These are phyloP conservation scores for Carduelis carduelis DNA, from an alignment of 2,797 vertebrate species.

Conservation along the genomic window DNA sequence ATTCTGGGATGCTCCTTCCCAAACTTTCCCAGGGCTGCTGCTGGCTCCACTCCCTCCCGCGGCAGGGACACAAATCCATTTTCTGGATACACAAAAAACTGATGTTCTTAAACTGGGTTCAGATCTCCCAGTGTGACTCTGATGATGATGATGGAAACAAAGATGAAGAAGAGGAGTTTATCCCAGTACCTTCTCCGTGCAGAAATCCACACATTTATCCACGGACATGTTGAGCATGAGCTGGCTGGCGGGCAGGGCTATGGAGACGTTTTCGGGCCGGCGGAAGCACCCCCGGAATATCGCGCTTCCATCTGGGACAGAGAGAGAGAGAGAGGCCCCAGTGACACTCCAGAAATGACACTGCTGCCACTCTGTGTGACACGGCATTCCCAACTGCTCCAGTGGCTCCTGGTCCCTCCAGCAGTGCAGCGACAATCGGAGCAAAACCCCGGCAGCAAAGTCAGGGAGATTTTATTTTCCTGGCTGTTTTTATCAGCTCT, in stretches of 20 bases:
- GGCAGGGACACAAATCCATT: not conserved
- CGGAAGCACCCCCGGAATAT: slow-evolving; percentile 95
- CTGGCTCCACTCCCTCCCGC: fast-evolving
- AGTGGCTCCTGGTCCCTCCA: fast-evolving
- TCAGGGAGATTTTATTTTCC: not conserved
- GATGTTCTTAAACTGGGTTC: fast-evolving
- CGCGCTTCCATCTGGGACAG: slow-evolving; percentile 87
- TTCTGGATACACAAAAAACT: not conserved
- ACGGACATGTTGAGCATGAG: slow-evolving; percentile 94
- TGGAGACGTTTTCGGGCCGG: slow-evolving; percentile 84
- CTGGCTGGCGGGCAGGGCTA: slow-evolving; percentile 84
- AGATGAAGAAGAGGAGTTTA: not conserved
- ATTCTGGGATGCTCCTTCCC: not conserved
- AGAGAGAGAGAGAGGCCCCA: not conserved
- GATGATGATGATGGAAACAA: not conserved
- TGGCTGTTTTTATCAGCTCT: not conserved
- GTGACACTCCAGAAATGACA: not conserved
- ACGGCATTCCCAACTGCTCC: not conserved
- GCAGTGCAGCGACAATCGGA: not conserved
- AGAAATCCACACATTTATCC: slow-evolving; percentile 94
- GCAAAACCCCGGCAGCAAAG: not conserved
- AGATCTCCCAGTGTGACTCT: fast-evolving
- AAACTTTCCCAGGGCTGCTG: not conserved
- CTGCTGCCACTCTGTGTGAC: fast-evolving
- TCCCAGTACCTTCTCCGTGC: slow-evolving; percentile 87